phyloP scores from a whole-genome alignment of 2,888 invertebrate genomes.

The Chirona hameri region DNA sequence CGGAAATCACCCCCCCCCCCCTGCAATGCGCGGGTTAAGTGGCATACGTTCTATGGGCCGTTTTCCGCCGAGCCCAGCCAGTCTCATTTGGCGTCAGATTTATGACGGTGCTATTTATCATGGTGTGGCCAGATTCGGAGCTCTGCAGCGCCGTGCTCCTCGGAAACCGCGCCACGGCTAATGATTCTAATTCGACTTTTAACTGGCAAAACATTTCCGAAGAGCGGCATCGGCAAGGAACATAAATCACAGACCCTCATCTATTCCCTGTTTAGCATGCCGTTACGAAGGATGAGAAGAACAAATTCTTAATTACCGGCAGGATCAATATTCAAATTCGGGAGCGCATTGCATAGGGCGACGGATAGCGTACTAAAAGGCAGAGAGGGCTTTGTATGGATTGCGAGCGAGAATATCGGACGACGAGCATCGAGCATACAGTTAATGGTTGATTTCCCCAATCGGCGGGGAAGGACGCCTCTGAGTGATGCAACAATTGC shows the following conservation, averaged over 20 bases:
- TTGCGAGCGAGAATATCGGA: too few species aligned
- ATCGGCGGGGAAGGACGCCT: too few species aligned
- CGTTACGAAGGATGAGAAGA: neutral
- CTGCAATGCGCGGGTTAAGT: too few species aligned
- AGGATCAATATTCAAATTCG: constrained; percentile 6
- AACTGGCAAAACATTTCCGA: neutral
- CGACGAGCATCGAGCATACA: too few species aligned
- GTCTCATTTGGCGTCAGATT: neutral
- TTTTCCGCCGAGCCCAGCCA: neutral
- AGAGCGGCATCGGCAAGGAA: neutral
- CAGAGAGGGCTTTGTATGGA: too few species aligned
- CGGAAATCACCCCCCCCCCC: too few species aligned
- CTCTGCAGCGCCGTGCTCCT: neutral
- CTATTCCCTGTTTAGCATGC: neutral
- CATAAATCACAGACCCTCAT: neutral
- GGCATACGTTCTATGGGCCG: too few species aligned
- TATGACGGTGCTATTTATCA: neutral
- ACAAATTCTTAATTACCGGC: neutral
- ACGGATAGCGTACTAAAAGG: too few species aligned
- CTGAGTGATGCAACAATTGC: too few species aligned
- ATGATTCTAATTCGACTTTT: neutral
- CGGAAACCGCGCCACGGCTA: neutral
- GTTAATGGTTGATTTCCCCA: too few species aligned
- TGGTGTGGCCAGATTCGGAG: neutral
- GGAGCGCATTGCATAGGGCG: neutral